phyloP scores from a whole-genome alignment of 2,797 vertebrate genomes.

The Chanos chanos region DNA sequence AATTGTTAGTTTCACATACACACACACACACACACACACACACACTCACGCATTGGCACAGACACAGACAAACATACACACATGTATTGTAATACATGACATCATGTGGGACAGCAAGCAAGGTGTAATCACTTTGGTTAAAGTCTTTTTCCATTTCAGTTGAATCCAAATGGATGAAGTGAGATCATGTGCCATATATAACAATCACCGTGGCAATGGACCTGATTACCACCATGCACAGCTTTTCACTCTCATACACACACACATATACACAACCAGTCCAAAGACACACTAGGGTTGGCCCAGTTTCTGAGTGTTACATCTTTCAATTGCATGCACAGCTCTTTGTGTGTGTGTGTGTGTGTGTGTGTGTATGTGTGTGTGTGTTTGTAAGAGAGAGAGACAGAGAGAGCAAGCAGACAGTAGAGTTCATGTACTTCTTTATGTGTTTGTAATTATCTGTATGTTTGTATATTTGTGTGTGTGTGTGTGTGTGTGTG shows the following conservation, averaged over 20 bases:
- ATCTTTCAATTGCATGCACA: conserved; percentile 3
- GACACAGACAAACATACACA: neutral
- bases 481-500: too few relatives aligned
- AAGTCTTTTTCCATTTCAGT: too few relatives aligned
- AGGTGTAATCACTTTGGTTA: too few relatives aligned
- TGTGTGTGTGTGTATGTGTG: neutral
- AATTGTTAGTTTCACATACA: neutral
- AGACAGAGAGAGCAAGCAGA: too few relatives aligned
- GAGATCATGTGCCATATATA: too few relatives aligned
- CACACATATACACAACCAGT: neutral
- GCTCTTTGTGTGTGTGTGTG: neutral
- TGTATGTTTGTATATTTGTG: conserved; percentile 13
- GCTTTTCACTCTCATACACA: too few relatives aligned
- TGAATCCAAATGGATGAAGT: too few relatives aligned
- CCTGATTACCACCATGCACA: too few relatives aligned
- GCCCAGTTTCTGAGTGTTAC: neutral
- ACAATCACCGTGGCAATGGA: too few relatives aligned
- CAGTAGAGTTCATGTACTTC: neutral
- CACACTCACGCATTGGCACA: neutral
- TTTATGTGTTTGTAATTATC: neutral
- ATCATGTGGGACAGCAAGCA: too few relatives aligned
- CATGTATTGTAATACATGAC: too few relatives aligned
- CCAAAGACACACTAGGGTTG: neutral
- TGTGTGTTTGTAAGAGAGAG: conserved; percentile 17
- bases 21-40: conserved; percentile 28